Evolutionary conservation across 2,797 vertebrate genomes (phyloP).

Genomic region (Urosaurus nigricauda): DNA sequence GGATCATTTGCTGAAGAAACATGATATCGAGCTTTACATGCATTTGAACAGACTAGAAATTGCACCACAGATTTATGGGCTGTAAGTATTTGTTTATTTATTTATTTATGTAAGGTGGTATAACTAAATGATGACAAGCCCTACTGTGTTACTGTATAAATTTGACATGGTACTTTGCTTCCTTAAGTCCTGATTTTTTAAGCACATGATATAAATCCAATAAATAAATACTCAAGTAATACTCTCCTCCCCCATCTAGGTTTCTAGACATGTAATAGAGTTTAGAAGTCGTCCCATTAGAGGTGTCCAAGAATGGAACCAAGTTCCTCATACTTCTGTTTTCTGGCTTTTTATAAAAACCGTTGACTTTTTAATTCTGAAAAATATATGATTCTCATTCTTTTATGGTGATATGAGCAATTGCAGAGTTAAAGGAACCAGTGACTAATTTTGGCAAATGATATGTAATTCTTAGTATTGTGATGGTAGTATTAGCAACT

Average conservation of each 20-base stretch:
- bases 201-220: too few relatives aligned
- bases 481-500: neutral
- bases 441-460: neutral
- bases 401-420: neutral
- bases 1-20: conserved; percentile 96
- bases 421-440: neutral
- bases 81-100: conserved; percentile 85
- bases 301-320: neutral
- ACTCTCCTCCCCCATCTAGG: neutral
- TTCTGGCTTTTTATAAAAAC: neutral
- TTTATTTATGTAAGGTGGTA: conserved; percentile 31
- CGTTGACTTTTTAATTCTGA: neutral
- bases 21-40: conserved; percentile 97
- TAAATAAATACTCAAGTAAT: too few relatives aligned
- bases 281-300: neutral
- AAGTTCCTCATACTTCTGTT: neutral
- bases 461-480: neutral
- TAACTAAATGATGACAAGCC: conserved; percentile 9
- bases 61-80: conserved; percentile 97
- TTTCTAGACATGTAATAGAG: neutral
- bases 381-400: neutral
- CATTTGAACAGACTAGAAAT: conserved; percentile 98
- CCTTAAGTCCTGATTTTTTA: too few relatives aligned
- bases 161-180: fast-evolving
- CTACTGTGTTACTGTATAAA: conserved; percentile 1